A percentile compares a stretch with the other conserved stretches of the same genome.
Evolutionary conservation across 1,140 invertebrate species (phyloP).

Genomic region (Zaprionus kolodkinae): DNA sequence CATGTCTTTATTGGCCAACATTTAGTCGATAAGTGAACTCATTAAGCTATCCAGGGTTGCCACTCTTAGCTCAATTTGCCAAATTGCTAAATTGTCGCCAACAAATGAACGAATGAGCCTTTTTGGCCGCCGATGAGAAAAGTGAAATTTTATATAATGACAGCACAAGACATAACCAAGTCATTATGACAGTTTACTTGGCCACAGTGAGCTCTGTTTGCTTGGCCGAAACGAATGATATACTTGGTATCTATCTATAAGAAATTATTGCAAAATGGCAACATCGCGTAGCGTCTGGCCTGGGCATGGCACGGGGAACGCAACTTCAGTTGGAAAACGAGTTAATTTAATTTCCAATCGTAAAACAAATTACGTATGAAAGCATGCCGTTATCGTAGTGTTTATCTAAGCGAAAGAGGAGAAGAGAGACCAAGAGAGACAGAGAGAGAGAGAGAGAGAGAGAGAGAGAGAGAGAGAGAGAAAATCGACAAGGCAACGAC

Average conservation of each 20-base stretch:
- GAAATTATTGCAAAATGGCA: constrained; percentile 60
- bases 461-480: neutral
- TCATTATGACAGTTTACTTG: constrained; percentile 75
- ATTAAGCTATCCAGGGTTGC: constrained; percentile 20
- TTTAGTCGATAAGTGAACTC: constrained; percentile 40
- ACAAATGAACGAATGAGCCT: constrained; percentile 3
- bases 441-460: neutral
- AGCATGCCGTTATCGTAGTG: constrained; percentile 70
- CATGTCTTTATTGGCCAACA: constrained; percentile 51
- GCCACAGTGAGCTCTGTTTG: constrained; percentile 31
- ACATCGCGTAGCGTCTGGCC: too few species aligned
- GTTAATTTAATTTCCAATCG: constrained; percentile 81
- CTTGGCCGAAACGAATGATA: constrained; percentile 68
- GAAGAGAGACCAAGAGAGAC: neutral
- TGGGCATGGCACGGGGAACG: constrained; percentile 20
- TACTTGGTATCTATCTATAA: constrained; percentile 57
- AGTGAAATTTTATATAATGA: constrained; percentile 79
- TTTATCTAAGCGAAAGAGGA: constrained; percentile 50
- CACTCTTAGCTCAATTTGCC: constrained; percentile 9
- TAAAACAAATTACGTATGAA: constrained; percentile 80
- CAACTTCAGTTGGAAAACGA: constrained; percentile 52
- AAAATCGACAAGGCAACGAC: constrained; percentile 28
- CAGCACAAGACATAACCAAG: constrained; percentile 61
- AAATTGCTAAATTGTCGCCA: constrained; percentile 50
- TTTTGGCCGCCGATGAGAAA: constrained; percentile 37